A percentile compares a stretch with the other conserved stretches of the same genome.
These are phyloP conservation scores for Myotis pilosus DNA, from an alignment of 2,797 vertebrate genomes.

Conservation along the genomic window DNA sequence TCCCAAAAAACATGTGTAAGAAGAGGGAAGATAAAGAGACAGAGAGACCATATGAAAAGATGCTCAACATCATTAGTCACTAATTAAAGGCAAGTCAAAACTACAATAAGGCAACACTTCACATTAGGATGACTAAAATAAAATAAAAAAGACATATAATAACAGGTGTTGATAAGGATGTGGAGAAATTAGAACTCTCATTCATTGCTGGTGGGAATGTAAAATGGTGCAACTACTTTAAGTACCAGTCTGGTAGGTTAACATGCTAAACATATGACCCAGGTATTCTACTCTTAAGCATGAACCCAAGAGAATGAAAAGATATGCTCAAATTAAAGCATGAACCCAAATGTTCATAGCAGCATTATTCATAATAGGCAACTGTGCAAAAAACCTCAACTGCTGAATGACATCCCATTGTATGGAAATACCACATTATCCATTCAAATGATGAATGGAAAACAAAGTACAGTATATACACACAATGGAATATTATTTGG, in stretches of 20 bases:
- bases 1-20: not conserved
- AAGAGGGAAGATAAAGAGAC: not conserved
- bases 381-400: not conserved
- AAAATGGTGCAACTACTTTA: not conserved
- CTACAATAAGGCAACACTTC: not conserved
- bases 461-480: not conserved
- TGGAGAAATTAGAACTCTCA: not conserved
- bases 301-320: conserved; percentile 19
- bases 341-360: not conserved
- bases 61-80: not conserved
- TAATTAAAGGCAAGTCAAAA: not conserved
- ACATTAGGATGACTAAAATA: not conserved
- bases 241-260: not conserved
- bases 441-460: not conserved
- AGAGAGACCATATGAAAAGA: not conserved
- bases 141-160: not conserved
- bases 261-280: not conserved
- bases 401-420: not conserved
- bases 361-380: not conserved
- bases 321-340: not conserved
- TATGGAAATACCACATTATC: not conserved
- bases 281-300: not conserved
- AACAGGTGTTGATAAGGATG: not conserved
- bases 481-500: not conserved
- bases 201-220: not conserved